Conservation (phyloP, 1,140 invertebrate genomes). For the Neelides sp. region DNA sequence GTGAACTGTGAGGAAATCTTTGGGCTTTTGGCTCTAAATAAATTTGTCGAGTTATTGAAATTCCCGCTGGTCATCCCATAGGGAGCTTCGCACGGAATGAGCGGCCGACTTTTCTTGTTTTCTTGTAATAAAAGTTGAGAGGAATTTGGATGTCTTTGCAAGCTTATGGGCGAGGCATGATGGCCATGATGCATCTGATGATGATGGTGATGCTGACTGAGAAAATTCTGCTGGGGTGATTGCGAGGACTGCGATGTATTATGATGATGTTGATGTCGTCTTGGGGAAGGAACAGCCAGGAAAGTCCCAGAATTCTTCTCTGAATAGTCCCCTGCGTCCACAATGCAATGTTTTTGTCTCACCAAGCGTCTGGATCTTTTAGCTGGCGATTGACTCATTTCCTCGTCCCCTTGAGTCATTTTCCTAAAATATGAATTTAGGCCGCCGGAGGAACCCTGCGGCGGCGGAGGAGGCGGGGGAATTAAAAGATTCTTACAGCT, state of each 20-base stretch:
- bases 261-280: no score
- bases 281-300: slow-evolving; percentile 25
- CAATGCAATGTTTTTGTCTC: slow-evolving; percentile 25
- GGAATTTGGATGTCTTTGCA: slow-evolving; percentile 26
- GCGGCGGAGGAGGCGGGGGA: slow-evolving; percentile 21
- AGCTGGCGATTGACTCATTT: no score
- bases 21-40: not conserved
- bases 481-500: slow-evolving; percentile 21
- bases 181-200: no score
- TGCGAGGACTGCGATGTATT: no score
- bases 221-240: no score
- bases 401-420: no score
- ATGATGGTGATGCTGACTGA: no score
- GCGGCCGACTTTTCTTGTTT: slow-evolving; percentile 25
- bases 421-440: no score
- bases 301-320: no score
- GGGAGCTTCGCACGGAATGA: slow-evolving; percentile 29
- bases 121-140: slow-evolving; percentile 24
- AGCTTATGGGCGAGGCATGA: slow-evolving; percentile 23
- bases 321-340: no score
- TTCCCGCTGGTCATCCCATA: slow-evolving; percentile 15
- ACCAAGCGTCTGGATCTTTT: no score
- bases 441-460: no score
- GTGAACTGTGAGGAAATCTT: slow-evolving; percentile 1
- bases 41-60: not conserved